A percentile compares a stretch with the other conserved stretches of the same genome.
phyloP scores from a whole-genome alignment of 2,113 vertebrate genomes.

The Cryptotis parvus region DNA sequence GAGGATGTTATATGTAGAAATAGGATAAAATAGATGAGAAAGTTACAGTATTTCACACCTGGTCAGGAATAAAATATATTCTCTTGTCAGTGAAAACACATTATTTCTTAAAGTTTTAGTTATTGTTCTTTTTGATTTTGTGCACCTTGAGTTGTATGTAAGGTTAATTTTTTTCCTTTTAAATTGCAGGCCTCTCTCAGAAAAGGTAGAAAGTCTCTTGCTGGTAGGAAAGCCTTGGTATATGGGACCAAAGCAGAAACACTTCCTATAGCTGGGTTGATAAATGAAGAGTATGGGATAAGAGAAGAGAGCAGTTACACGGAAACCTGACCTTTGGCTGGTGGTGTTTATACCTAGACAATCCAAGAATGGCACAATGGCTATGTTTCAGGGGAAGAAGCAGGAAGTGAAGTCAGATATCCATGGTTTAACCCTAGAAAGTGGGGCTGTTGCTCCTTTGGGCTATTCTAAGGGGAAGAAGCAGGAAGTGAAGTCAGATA shows the following conservation, averaged over 20 bases:
- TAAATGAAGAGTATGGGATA: neutral
- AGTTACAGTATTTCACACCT: neutral
- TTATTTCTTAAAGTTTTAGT: neutral
- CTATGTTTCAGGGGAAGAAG: neutral
- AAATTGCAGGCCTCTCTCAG: neutral
- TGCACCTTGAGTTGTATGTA: neutral
- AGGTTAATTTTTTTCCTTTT: neutral
- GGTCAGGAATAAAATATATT: neutral
- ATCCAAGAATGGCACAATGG: neutral
- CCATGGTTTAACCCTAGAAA: neutral
- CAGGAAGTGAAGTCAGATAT: neutral
- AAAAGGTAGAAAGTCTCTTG: constrained; percentile 14
- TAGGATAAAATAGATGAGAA: constrained; percentile 10
- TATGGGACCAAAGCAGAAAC: neutral
- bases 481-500: neutral
- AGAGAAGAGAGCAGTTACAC: neutral
- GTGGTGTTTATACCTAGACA: accelerated
- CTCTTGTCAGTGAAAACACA: too few species aligned
- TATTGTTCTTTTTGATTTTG: constrained; percentile 30
- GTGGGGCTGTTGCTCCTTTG: neutral
- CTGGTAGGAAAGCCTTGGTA: neutral
- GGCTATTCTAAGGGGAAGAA: neutral
- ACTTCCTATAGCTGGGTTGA: neutral
- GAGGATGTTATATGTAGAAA: neutral
- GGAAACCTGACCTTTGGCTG: neutral